Evolutionary conservation across 2,113 vertebrate genomes (phyloP).

Genomic region (Zosterops hypoxanthus): DNA sequence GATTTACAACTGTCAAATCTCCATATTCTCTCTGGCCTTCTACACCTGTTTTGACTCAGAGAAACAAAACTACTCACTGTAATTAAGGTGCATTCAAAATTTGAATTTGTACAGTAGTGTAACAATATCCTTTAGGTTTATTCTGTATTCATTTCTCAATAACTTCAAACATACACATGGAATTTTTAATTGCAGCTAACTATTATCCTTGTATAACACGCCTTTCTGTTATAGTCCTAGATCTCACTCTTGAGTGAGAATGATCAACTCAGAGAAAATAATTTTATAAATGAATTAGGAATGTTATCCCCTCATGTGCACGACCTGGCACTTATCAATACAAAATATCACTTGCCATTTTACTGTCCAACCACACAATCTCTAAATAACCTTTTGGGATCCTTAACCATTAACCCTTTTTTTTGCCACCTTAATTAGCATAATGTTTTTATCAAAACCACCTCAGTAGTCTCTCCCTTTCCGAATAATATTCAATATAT

Average conservation of each 20-base stretch:
- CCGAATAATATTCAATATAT: not conserved
- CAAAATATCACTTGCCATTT: not conserved
- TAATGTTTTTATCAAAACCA: not conserved
- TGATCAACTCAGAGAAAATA: not conserved
- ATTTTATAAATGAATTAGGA: not conserved
- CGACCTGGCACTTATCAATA: not conserved
- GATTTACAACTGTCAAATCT: not conserved
- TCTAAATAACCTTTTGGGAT: not conserved
- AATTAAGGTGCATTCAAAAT: not conserved
- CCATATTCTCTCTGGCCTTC: not conserved
- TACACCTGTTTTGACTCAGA: not conserved
- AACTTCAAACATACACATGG: not conserved
- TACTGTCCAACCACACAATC: not conserved
- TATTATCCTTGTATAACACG: not conserved
- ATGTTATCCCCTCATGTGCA: rapidly evolving
- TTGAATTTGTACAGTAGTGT: not conserved
- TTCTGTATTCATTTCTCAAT: not conserved
- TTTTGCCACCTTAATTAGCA: not conserved
- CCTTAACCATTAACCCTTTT: not conserved
- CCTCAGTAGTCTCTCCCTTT: not conserved
- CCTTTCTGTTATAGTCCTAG: not conserved
- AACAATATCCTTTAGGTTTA: not conserved
- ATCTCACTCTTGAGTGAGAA: not conserved
- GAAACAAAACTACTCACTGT: not conserved
- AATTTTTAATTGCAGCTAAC: not conserved